These are phyloP conservation scores for Calidris pugnax DNA, from an alignment of 2,113 vertebrate genomes.

Conservation along the genomic window DNA sequence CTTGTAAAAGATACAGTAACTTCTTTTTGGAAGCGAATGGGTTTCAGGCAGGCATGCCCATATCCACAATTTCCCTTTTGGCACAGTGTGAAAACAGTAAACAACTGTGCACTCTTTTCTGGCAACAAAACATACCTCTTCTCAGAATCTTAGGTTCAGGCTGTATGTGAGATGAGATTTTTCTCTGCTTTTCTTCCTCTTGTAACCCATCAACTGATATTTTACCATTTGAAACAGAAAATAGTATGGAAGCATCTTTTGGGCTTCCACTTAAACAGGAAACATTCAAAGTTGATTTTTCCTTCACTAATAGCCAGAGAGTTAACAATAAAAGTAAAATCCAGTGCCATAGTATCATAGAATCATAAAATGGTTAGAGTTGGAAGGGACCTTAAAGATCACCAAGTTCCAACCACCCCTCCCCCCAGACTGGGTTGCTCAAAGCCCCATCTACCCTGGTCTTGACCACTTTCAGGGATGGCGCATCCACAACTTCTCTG, in stretches of 20 bases:
- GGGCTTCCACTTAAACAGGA: background rate
- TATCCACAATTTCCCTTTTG: background rate
- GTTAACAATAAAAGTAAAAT: background rate
- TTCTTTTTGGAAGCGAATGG: background rate
- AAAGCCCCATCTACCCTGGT: too few species aligned
- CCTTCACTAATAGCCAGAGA: background rate
- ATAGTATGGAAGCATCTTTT: background rate
- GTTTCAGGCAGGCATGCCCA: background rate
- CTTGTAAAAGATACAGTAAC: background rate
- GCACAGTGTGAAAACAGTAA: background rate
- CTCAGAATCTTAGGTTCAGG: background rate
- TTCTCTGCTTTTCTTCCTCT: background rate
- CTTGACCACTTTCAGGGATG: too few species aligned
- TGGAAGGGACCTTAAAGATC: too few species aligned
- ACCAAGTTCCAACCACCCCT: too few species aligned
- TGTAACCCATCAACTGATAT: background rate
- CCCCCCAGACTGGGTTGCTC: too few species aligned
- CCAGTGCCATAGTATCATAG: background rate
- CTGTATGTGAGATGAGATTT: background rate
- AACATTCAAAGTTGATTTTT: background rate
- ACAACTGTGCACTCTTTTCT: background rate
- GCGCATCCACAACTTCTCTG: too few species aligned
- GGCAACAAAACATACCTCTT: background rate
- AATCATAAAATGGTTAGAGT: too few species aligned
- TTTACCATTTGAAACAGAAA: background rate